Base-by-base conservation (phyloP, 2,888 invertebrate species). In the Lasius platythorax region DNA sequence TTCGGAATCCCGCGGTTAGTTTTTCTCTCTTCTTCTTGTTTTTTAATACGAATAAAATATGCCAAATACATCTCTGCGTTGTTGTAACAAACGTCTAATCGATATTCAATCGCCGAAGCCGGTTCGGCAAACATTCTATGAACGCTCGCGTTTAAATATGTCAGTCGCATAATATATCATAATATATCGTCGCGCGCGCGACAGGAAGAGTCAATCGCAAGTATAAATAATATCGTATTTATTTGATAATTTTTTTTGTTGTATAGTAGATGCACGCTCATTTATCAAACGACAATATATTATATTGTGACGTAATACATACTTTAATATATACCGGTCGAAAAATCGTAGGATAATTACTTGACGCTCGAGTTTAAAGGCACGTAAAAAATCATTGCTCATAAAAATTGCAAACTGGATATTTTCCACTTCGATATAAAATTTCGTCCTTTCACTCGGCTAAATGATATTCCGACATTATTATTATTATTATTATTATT, bases 41-140 rank as follows among this genome's bases (percentile, higher is more conserved):
- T 53, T 40, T 18, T 18, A 53, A 40, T 28, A 18, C 12, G 58
- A 79, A 79, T 79, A 79, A 81, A 81, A 73, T 61, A 72, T 79
- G 33, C 73, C 79, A 61, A 79, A 72, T 81, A 61, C 61, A 81
- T 73, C 33, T 37, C 33, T 18, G 28, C 33, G 53, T 33, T 70
- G 15, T 37, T 58, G 73, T 73, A 81, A 81, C 74, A 23, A 81
- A 81, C 61, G 74, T 72, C 78, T 78, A 78, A 78, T 78, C 72
- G 72, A 78, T 78, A 72, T 70, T 56, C 64, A 64, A 15, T 67
- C 66, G 23, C 40, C 6, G 28, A 67, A 67, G 43, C 50, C 43
- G 18, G 12, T 11, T 72, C 33, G 33, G 15, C 33, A 46, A 61
- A 73, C 28, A 28, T 73, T 61, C 50, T 30, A 15, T 18, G 33